These are phyloP conservation scores for rat (Rattus norvegicus) DNA, from an alignment of 2,113 vertebrate genomes.

Conservation along the genomic window GRCr8 NC_086020.1:122077501-122078000, in stretches of 20 bases:
- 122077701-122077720: not conserved
- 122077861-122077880: not conserved
- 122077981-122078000: no score
- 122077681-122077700: not conserved
- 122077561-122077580: not conserved
- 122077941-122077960: not conserved
- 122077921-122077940: not conserved
- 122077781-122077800: not conserved
- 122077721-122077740: not conserved
- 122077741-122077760: not conserved
- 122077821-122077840: not conserved
- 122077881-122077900: no score
- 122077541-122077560: not conserved
- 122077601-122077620: not conserved
- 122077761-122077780: not conserved
- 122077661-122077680: not conserved
- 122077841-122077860: not conserved
- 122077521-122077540: not conserved
- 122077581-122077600: not conserved
- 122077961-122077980: not conserved
- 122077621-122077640: not conserved
- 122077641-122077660: not conserved
- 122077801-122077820: not conserved
- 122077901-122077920: not conserved
- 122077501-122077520: no score